A percentile compares a stretch with the other conserved stretches of the same genome.
Evolutionary conservation across 2,888 invertebrate genomes (phyloP).

Genomic region (Nomada lathburiana): DNA sequence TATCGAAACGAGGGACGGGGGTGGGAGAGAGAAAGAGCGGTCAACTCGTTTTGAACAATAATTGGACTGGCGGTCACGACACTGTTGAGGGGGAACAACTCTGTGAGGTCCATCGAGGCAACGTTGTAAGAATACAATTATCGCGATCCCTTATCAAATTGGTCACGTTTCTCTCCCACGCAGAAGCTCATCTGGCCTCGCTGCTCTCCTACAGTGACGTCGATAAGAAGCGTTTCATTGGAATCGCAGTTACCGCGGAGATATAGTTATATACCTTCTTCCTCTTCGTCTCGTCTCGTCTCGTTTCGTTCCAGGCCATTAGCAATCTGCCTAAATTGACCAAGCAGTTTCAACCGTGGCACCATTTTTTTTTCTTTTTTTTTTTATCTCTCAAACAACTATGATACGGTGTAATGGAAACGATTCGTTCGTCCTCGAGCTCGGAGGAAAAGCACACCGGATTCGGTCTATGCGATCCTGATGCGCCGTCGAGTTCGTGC

Average conservation of each 20-base stretch:
- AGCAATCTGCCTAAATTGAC: slow-evolving; percentile 12
- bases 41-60: slow-evolving; percentile 54
- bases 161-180: slow-evolving; percentile 65
- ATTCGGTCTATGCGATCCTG: too few relatives aligned
- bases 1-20: neutral
- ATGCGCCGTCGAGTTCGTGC: too few relatives aligned
- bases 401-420: too few relatives aligned
- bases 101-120: slow-evolving; percentile 37
- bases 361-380: neutral
- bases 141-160: slow-evolving; percentile 54
- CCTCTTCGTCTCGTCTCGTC: neutral
- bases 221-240: slow-evolving; percentile 47
- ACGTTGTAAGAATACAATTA: slow-evolving; percentile 62
- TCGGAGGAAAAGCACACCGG: too few relatives aligned
- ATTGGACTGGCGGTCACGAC: slow-evolving; percentile 58
- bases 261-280: slow-evolving; percentile 19
- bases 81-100: slow-evolving; percentile 24
- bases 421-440: too few relatives aligned
- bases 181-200: slow-evolving; percentile 21
- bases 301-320: slow-evolving; percentile 2
- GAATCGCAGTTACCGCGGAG: slow-evolving; percentile 11
- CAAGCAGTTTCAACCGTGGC: neutral
- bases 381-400: too few relatives aligned
- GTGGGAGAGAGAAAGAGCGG: neutral
- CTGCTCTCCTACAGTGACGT: slow-evolving; percentile 23